Conservation (phyloP, 2,888 invertebrate genomes). For the Troides aeacus region DNA sequence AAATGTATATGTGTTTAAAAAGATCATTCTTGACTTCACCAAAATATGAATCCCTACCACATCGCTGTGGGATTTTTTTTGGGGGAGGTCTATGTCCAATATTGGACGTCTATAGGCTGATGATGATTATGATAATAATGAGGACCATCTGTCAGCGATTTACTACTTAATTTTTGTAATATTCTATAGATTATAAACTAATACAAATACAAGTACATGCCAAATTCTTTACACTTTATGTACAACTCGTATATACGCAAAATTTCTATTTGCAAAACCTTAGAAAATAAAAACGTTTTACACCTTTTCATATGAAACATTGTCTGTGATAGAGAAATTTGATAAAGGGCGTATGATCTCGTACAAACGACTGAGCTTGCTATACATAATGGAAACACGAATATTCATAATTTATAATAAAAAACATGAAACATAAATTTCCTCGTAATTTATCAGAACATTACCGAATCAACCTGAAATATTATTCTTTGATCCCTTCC, state of each 20-base stretch:
- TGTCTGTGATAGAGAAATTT: conserved; percentile 1
- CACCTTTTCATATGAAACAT: not conserved
- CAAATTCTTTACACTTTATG: no score
- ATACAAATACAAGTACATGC: no score
- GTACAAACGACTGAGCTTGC: conserved; percentile 1
- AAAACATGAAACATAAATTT: not conserved
- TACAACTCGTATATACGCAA: no score
- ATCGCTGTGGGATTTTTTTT: no score
- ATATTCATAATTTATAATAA: conserved; percentile 9
- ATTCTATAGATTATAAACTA: no score
- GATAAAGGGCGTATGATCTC: not conserved
- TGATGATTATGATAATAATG: no score
- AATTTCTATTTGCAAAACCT: no score
- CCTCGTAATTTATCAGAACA: conserved; percentile 1
- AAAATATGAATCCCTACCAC: no score
- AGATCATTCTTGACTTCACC: not conserved
- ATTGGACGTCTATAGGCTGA: no score
- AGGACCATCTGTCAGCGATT: no score
- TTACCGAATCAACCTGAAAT: not conserved
- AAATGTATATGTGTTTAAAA: not conserved
- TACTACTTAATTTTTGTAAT: no score
- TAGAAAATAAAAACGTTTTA: not conserved
- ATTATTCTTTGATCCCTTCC: not conserved
- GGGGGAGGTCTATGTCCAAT: no score
- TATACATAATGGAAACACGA: not conserved